These are phyloP conservation scores for Oscheius sp. DNA, from an alignment of 1,140 invertebrate species.

Conservation along the genomic window DNA sequence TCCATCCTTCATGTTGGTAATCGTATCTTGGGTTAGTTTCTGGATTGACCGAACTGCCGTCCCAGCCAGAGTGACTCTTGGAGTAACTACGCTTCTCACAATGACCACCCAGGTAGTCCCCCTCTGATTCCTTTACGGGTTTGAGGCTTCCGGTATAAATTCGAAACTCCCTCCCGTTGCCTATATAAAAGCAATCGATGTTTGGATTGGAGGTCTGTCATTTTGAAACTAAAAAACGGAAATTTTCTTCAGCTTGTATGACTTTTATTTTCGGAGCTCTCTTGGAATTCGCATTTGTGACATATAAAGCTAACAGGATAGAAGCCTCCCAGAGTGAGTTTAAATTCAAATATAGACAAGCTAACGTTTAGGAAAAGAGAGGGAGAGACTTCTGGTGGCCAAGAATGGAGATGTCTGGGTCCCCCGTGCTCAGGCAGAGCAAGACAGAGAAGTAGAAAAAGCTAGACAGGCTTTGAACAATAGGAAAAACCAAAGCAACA, in stretches of 20 bases:
- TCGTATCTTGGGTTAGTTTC: slow-evolving; percentile 68
- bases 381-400: neutral
- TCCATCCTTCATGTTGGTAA: slow-evolving; percentile 65
- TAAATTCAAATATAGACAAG: neutral
- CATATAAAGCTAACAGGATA: slow-evolving; percentile 76
- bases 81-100: slow-evolving; percentile 78
- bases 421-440: slow-evolving; percentile 36
- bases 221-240: too few species aligned
- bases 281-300: slow-evolving; percentile 90
- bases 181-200: slow-evolving; percentile 75
- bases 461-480: slow-evolving; percentile 15
- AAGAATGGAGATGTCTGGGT: slow-evolving; percentile 39
- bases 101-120: slow-evolving; percentile 78
- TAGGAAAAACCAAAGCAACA: neutral
- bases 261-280: slow-evolving; percentile 93
- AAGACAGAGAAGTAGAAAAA: slow-evolving; percentile 41
- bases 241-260: too few species aligned
- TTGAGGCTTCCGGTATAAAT: slow-evolving; percentile 78
- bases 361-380: slow-evolving; percentile 17
- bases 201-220: slow-evolving; percentile 61
- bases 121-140: neutral
- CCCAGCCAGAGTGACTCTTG: slow-evolving; percentile 58
- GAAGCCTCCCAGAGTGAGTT: slow-evolving; percentile 55
- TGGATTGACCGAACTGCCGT: slow-evolving; percentile 66
- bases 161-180: slow-evolving; percentile 91